Base-by-base conservation (phyloP, 2,888 invertebrate species). In the Xanthostigma xanthostigma region DNA sequence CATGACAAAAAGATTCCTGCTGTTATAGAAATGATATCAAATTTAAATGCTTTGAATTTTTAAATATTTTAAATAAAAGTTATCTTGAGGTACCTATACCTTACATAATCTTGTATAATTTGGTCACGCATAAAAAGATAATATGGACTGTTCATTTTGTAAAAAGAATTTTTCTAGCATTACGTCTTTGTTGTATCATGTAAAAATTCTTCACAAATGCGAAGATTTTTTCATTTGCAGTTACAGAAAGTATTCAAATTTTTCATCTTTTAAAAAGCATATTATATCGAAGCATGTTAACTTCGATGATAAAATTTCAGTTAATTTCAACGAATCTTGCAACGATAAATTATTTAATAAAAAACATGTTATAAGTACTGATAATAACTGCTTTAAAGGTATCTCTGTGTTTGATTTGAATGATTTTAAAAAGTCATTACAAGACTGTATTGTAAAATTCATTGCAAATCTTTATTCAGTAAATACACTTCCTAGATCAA, bases 391-490 rank as follows among this genome's bases (percentile, higher is more conserved):
- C 27, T 6, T 27, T 27, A 6, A 27, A 27, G 27, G 6, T 27
- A 6, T 27, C 3, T 27, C 27, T 27, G 27, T 27, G 27, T 27
- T 27, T 27, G 6, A 27, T 27, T 27, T 27, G 27, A 6, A 27
- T 27, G 27, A 27, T 27, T 27, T 27, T 6, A 27, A 27, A 27
- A 27, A 27, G 27, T 27, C 27, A 27, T 27, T 27, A 27, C 27
- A 5, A 6, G 27, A 27, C 17, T 45, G 45, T 41, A 14, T 46
- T 42, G 38, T 48, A 5, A 45, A 48, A 27, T 33, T 36, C 9
- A 38, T 49, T 38, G 13, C 49, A 38, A 12, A 13, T 39, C 47
- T 48, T 35, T 33, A 49, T 34, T 36, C 46, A 2, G n/a, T 35
- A n/a, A 41, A 45, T 8, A 46, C 13, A 13, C 27, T 48, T 27